Evolutionary conservation across 2,797 vertebrate species (phyloP).

Genomic region (Sciurus carolinensis): DNA sequence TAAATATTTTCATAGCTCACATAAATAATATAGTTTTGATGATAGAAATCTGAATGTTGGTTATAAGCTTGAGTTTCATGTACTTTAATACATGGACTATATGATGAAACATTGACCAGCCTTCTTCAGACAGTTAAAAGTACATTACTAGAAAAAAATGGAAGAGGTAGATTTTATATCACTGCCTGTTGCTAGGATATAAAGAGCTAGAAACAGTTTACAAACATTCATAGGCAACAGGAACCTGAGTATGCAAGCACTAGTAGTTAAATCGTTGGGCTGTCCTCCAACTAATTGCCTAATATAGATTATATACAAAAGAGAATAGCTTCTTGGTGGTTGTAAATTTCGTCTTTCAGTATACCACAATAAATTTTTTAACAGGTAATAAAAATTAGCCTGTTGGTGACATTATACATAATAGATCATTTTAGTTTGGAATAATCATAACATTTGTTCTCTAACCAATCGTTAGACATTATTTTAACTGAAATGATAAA

Average conservation of each 20-base stretch:
- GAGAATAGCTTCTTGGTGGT: background rate
- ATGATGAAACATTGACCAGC: background rate
- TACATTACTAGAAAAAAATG: conserved; percentile 9
- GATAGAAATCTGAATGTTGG: background rate
- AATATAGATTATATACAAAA: background rate
- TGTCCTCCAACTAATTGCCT: conserved; percentile 45
- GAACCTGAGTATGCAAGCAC: background rate
- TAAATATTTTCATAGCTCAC: background rate
- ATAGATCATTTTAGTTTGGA: background rate
- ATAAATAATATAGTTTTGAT: background rate
- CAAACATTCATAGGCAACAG: conserved; percentile 45
- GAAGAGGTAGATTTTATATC: background rate
- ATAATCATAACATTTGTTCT: background rate
- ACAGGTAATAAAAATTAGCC: conserved; percentile 3
- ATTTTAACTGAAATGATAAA: conserved; percentile 42
- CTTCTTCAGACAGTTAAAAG: conserved; percentile 50
- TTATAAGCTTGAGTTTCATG: background rate
- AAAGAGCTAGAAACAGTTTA: background rate
- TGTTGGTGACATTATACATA: background rate
- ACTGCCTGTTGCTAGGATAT: conserved; percentile 41
- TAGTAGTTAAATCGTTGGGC: conserved; percentile 30
- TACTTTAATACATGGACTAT: background rate
- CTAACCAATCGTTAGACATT: background rate
- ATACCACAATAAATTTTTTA: background rate
- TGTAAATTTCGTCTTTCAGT: conserved; percentile 57